Evolutionary conservation across 1,140 invertebrate species (phyloP).

Genomic region (Musca vetustissima): DNA sequence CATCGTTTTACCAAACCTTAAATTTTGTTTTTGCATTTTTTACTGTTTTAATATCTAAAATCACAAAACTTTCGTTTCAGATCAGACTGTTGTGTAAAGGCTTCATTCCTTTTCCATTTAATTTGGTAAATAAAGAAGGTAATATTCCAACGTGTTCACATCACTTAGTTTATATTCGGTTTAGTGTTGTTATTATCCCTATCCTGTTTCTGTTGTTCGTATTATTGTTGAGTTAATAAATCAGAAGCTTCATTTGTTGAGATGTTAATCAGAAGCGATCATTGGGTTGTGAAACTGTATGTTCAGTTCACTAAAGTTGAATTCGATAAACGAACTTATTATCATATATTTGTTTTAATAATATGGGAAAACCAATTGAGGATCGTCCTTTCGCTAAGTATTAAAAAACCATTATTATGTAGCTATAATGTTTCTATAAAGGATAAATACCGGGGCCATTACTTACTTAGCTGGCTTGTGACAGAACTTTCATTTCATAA

Average conservation of each 20-base stretch:
- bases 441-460: too few species aligned
- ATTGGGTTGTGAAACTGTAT: constrained; percentile 13
- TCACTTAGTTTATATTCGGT: neutral
- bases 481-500: too few species aligned
- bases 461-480: too few species aligned
- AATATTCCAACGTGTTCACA: neutral
- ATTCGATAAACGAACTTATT: too few species aligned
- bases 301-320: neutral
- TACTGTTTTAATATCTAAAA: constrained; percentile 3
- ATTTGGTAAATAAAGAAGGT: too few species aligned
- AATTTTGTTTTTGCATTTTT: constrained; percentile 3
- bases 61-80: constrained; percentile 10
- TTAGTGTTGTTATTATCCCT: constrained; percentile 8
- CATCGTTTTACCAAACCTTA: neutral
- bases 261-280: constrained; percentile 8
- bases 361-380: too few species aligned
- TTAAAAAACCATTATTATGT: too few species aligned
- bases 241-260: constrained; percentile 20
- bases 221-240: constrained; percentile 16
- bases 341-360: too few species aligned
- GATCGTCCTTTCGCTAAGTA: too few species aligned
- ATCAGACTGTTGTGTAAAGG: neutral
- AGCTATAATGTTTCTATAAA: too few species aligned
- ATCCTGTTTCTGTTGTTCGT: neutral
- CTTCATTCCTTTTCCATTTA: too few species aligned